Evolutionary conservation across 2,113 vertebrate genomes (phyloP).

Genomic region (Redunca redunca): DNA sequence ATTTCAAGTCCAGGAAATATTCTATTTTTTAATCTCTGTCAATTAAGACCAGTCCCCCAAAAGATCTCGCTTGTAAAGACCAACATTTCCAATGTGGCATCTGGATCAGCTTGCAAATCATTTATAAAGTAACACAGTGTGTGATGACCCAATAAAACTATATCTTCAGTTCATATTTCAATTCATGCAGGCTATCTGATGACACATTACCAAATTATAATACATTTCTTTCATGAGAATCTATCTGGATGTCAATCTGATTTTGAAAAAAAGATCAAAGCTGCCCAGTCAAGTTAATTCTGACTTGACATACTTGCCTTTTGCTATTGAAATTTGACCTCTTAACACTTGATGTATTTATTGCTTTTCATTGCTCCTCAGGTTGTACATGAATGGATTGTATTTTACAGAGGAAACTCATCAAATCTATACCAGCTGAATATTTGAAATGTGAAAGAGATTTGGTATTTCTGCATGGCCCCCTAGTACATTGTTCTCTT

Average conservation of each 20-base stretch:
- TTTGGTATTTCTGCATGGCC: not conserved
- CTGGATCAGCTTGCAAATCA: not conserved
- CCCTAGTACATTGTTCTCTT: not conserved
- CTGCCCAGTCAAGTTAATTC: conserved; percentile 6
- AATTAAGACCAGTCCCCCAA: not conserved
- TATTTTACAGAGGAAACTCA: not conserved
- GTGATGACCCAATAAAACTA: not conserved
- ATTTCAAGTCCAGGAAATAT: not conserved
- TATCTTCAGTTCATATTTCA: not conserved
- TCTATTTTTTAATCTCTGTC: not conserved
- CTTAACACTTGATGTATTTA: not conserved
- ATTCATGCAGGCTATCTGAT: not conserved
- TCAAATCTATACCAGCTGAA: not conserved
- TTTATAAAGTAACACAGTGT: not conserved
- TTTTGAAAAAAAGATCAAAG: conserved; percentile 53
- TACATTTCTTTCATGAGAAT: conserved; percentile 30
- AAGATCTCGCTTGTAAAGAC: not conserved
- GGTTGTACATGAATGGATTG: not conserved
- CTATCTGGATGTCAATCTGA: conserved; percentile 7
- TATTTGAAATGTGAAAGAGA: not conserved
- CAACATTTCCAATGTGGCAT: not conserved
- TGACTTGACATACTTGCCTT: conserved; percentile 18
- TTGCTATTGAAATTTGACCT: conserved; percentile 35
- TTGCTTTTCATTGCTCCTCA: not conserved
- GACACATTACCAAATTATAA: conserved; percentile 22